phyloP scores from a whole-genome alignment of 2,888 invertebrate genomes.

The Spodoptera littoralis region DNA sequence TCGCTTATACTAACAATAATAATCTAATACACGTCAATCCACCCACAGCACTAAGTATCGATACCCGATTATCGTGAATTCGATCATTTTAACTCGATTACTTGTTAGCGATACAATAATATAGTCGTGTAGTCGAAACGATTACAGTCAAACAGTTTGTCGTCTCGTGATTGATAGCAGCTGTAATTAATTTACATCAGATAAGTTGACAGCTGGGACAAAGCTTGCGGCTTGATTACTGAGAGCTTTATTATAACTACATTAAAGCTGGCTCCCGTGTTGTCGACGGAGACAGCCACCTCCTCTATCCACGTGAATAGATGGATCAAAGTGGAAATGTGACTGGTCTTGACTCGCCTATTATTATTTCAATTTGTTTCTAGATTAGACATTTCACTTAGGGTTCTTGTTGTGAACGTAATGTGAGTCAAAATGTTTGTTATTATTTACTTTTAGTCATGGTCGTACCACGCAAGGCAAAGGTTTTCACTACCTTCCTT shows the following conservation, averaged over 20 bases:
- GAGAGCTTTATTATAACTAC: conserved; percentile 57
- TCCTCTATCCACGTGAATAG: neutral
- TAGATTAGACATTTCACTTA: no score
- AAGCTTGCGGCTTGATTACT: conserved; percentile 67
- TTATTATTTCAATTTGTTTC: no score
- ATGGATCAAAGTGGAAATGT: neutral
- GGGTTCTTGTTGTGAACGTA: no score
- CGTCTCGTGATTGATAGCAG: conserved; percentile 73
- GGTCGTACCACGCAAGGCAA: no score
- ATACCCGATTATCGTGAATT: conserved; percentile 24
- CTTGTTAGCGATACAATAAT: conserved; percentile 42
- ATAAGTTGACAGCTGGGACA: conserved; percentile 77
- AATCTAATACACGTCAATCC: neutral
- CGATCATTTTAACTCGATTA: conserved; percentile 39
- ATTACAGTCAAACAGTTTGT: conserved; percentile 55
- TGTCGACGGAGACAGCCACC: neutral
- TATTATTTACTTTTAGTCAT: no score
- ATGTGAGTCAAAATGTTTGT: no score
- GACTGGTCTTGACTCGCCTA: neutral
- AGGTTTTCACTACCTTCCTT: no score
- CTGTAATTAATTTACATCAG: conserved; percentile 77
- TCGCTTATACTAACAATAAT: neutral
- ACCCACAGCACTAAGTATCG: conserved; percentile 9
- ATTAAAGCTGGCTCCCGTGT: conserved; percentile 46
- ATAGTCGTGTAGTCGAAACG: conserved; percentile 38